phyloP scores from a whole-genome alignment of 2,797 vertebrate genomes.

The Neostethus bicornis region DNA sequence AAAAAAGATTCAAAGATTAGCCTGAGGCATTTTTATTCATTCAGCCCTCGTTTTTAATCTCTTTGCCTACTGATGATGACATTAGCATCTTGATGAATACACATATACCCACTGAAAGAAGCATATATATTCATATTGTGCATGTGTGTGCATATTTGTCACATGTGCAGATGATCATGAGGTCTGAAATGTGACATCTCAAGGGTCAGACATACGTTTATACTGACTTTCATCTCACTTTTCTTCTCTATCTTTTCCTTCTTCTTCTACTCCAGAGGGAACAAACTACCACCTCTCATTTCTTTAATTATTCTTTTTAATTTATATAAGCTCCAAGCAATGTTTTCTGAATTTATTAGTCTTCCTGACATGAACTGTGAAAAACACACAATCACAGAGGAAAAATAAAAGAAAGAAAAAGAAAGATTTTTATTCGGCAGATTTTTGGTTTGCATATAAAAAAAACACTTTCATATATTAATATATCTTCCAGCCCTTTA shows the following conservation, averaged over 20 bases:
- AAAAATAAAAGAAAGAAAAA: no score
- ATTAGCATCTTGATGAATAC: constrained; percentile 7
- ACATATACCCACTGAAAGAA: constrained; percentile 1
- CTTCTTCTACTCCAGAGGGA: constrained; percentile 42
- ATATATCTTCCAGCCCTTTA: no score
- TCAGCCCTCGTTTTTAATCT: constrained; percentile 3
- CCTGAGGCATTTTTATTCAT: constrained; percentile 38
- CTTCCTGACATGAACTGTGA: constrained; percentile 21
- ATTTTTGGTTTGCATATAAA: no score
- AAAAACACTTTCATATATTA: no score
- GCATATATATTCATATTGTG: not conserved
- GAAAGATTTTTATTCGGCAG: not conserved
- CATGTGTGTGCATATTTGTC: constrained; percentile 15
- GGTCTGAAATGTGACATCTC: constrained; percentile 46
- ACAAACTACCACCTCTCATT: constrained; percentile 47
- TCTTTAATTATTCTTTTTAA: constrained; percentile 66
- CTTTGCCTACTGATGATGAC: constrained; percentile 17
- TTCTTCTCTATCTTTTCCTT: constrained; percentile 20
- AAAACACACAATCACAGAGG: no score
- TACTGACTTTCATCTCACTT: constrained; percentile 56
- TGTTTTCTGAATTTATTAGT: constrained; percentile 51
- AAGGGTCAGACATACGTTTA: constrained; percentile 21
- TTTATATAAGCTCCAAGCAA: constrained; percentile 55
- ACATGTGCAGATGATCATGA: constrained; percentile 31
- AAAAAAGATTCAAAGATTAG: constrained; percentile 44